Base-by-base conservation (phyloP, 2,888 invertebrate genomes). In the Mythimna impura region DNA sequence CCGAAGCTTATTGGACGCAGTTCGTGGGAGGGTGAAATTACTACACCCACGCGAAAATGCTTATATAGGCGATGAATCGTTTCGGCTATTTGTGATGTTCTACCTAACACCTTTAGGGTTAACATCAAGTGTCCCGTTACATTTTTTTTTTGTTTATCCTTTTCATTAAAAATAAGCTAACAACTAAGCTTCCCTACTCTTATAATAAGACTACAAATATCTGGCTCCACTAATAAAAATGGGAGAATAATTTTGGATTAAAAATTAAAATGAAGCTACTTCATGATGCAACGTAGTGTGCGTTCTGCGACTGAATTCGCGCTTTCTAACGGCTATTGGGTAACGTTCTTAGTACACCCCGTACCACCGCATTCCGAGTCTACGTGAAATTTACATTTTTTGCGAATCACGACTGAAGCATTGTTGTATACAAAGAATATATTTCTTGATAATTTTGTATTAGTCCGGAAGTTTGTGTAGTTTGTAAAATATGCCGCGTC, bases 281-380 rank as follows among this genome's bases (percentile, higher is more conserved):
- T 91, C 90, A 89, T 91, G 92, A 91, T 91, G 91, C 92, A 91
- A 90, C 87, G 88, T 22, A 61, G 61, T 89, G 89, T 89, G 91
- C 90, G 87, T 89, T 91, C 88, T 89, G 89, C 85, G 92, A 88
- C 90, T 92, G 91, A 93, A 92, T 91, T 92, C 91, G 90, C 89
- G 91, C 93, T 93, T 94, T 93, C 93, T 93, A 92, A 92, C 91
- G 88, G 89, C 90, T 90, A 89, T 93, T 93, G 92, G 89, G 93
- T 92, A 94, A 93, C 91, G 86, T 90, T 89, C 88, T 89, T 85
- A 87, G 88, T 87, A 85, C 89, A 88, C 89, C 89, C 83, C 82
- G 87, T 84, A 80, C 82, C 84, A 84, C 83, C 86, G 89, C 89
- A 91, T 91, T 91, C 90, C 86, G 80, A 88, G 85, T 90, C 82